Conservation (phyloP, 2,113 vertebrate genomes). For the Nothocercus julius region DNA sequence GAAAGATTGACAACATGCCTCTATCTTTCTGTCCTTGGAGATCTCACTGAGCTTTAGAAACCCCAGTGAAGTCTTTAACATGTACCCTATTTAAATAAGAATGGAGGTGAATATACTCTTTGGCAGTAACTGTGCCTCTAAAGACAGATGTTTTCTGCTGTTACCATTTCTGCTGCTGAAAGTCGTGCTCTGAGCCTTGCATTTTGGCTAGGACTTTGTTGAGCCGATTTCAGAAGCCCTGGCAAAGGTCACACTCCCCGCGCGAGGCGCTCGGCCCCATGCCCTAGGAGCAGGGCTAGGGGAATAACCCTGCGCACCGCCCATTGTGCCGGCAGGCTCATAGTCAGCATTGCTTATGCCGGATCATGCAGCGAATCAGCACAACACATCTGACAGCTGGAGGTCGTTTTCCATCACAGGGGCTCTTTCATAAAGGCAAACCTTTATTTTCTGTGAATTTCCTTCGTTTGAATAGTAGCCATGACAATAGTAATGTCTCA, state of each 20-base stretch:
- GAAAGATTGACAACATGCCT: not conserved
- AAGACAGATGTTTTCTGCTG: not conserved
- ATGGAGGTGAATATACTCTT: not conserved
- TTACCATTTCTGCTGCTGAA: not conserved
- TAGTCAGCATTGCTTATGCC: constrained; percentile 25
- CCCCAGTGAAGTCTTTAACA: not conserved
- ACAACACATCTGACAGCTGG: accelerated
- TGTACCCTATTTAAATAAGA: constrained; percentile 48
- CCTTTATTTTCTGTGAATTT: not conserved
- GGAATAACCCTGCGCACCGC: not conserved
- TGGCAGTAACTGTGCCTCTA: not conserved
- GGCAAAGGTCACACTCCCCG: not conserved
- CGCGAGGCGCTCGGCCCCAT: not conserved
- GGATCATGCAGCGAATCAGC: not conserved
- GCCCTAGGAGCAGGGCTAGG: not conserved
- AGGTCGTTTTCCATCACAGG: not conserved
- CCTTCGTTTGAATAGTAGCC: not conserved
- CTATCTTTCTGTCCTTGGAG: not conserved
- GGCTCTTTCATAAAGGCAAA: not conserved
- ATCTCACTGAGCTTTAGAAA: constrained; percentile 5
- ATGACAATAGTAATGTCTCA: not conserved
- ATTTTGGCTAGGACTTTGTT: not conserved
- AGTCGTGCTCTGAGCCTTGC: not conserved
- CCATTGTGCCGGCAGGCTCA: not conserved
- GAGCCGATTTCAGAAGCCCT: constrained; percentile 12